These are phyloP conservation scores for Platypus cylindrus DNA, from an alignment of 2,888 invertebrate genomes.

Conservation along the genomic window DNA sequence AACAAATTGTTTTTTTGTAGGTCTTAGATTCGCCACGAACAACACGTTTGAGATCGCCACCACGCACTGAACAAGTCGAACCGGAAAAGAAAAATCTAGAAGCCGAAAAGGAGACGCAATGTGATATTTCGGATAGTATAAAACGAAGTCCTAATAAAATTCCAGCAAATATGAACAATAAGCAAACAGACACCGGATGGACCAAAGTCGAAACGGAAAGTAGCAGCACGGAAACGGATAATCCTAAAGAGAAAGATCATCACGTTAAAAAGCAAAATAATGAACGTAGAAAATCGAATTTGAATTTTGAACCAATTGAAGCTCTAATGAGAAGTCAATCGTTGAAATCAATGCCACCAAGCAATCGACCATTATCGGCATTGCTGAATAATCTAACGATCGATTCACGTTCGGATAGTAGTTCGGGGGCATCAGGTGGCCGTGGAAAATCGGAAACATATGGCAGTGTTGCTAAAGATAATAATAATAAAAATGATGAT, in stretches of 20 bases:
- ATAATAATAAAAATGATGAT: too few relatives aligned
- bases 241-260: conserved; percentile 16
- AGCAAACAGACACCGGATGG: conserved; percentile 18
- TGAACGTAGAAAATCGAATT: too few relatives aligned
- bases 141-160: not conserved
- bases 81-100: conserved; percentile 10
- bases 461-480: too few relatives aligned
- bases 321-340: conserved; percentile 23
- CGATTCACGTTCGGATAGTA: conserved; percentile 29
- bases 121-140: conserved; percentile 6
- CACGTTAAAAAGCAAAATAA: too few relatives aligned
- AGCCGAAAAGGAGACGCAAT: conserved; percentile 13
- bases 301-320: conserved; percentile 23
- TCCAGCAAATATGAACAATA: conserved; percentile 11
- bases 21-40: conserved; percentile 9
- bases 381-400: conserved; percentile 19
- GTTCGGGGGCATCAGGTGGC: conserved; percentile 19
- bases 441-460: conserved; percentile 11
- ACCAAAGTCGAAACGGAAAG: conserved; percentile 21
- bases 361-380: conserved; percentile 24
- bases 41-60: conserved; percentile 9
- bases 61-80: conserved; percentile 4
- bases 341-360: conserved; percentile 13
- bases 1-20: conserved; percentile 4
- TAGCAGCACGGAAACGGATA: conserved; percentile 22